Evolutionary conservation across 2,113 vertebrate species (phyloP).

Genomic region (Colius striatus): DNA sequence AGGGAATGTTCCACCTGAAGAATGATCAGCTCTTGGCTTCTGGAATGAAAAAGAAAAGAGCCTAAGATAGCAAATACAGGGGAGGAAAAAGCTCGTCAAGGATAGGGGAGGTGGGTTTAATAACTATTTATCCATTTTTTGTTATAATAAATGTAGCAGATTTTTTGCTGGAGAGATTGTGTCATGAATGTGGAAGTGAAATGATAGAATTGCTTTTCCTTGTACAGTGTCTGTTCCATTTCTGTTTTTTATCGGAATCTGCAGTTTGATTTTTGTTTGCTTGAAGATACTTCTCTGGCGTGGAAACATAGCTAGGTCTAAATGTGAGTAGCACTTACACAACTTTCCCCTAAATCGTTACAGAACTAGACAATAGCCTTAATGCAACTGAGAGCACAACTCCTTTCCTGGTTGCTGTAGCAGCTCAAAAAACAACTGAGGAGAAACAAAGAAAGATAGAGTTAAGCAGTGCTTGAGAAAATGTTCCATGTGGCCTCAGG

Average conservation of each 20-base stretch:
- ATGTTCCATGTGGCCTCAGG: constrained; percentile 23
- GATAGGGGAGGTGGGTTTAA: background rate
- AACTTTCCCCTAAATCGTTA: background rate
- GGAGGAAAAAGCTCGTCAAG: background rate
- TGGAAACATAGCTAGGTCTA: background rate
- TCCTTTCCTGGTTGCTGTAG: constrained; percentile 25
- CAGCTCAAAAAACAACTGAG: background rate
- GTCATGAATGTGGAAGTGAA: background rate
- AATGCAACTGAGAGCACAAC: background rate
- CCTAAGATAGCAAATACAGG: background rate
- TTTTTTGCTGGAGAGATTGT: background rate
- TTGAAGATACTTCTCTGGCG: background rate
- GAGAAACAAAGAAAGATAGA: background rate
- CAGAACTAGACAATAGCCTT: background rate
- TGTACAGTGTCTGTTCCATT: background rate
- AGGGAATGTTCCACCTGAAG: background rate
- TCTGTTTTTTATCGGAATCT: background rate
- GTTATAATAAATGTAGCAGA: background rate
- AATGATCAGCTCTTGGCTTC: background rate
- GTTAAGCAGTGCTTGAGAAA: background rate
- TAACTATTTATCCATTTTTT: background rate
- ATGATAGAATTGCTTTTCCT: background rate
- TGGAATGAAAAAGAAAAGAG: background rate
- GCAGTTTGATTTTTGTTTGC: background rate
- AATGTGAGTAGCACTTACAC: background rate